Conservation (phyloP, 2,888 invertebrate genomes). For the Spisula subtruncata region DNA sequence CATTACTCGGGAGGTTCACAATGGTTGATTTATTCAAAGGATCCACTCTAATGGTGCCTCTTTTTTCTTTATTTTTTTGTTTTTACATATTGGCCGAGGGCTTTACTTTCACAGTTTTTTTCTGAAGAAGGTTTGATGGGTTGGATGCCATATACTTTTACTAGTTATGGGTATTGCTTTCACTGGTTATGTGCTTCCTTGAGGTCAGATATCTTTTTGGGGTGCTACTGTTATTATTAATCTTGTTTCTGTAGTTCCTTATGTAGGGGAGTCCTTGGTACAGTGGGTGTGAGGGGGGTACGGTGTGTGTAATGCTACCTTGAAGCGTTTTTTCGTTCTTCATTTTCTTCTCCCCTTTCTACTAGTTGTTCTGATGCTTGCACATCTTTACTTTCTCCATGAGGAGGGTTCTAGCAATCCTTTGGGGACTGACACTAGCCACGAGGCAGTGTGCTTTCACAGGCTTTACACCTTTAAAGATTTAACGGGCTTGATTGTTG, state of each 20-base stretch:
- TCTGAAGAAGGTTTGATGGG: slow-evolving; percentile 90
- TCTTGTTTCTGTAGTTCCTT: slow-evolving; percentile 92
- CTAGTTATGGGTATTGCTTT: slow-evolving; percentile 92
- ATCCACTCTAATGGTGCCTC: slow-evolving; percentile 92
- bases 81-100: slow-evolving; percentile 91
- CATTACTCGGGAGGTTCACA: slow-evolving; percentile 92
- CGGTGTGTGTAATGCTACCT: slow-evolving; percentile 92
- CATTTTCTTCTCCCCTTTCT: slow-evolving; percentile 93
- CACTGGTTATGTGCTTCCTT: slow-evolving; percentile 91
- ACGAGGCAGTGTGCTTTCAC: slow-evolving; percentile 50
- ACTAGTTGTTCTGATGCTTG: slow-evolving; percentile 90
- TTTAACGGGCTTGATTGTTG: slow-evolving; percentile 22
- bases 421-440: slow-evolving; percentile 32
- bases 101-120: slow-evolving; percentile 89
- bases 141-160: slow-evolving; percentile 91
- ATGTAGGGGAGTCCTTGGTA: slow-evolving; percentile 90
- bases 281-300: slow-evolving; percentile 93
- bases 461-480: slow-evolving; percentile 56
- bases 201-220: slow-evolving; percentile 95
- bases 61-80: slow-evolving; percentile 92
- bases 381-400: slow-evolving; percentile 89
- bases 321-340: slow-evolving; percentile 93
- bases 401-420: slow-evolving; percentile 52
- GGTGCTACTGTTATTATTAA: slow-evolving; percentile 94
- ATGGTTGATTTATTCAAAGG: slow-evolving; percentile 91